Evolutionary conservation across 2,888 invertebrate genomes (phyloP).

Genomic region (Lasioglossum calceatum): DNA sequence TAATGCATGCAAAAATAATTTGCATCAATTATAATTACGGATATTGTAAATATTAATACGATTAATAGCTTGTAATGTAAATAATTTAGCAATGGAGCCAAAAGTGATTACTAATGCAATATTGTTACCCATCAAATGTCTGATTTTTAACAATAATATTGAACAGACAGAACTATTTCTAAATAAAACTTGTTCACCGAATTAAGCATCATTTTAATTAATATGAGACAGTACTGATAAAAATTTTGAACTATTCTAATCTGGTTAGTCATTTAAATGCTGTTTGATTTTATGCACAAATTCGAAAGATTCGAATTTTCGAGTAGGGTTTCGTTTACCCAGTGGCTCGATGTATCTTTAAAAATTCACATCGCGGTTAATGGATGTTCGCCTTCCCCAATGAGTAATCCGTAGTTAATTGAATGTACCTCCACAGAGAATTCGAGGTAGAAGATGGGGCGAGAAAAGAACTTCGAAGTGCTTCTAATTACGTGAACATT

Average conservation of each 20-base stretch:
- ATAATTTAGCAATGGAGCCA: neutral
- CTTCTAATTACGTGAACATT: constrained; percentile 26
- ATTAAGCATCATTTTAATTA: neutral
- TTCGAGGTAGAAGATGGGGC: constrained; percentile 23
- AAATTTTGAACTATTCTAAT: too few relatives aligned
- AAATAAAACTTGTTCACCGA: neutral
- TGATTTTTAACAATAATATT: neutral
- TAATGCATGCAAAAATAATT: neutral
- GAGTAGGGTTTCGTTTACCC: constrained; percentile 24
- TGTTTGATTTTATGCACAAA: neutral
- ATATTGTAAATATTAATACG: too few relatives aligned
- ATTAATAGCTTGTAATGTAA: neutral
- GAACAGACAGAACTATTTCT: neutral
- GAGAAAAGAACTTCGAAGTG: constrained; percentile 12
- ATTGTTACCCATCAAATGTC: neutral
- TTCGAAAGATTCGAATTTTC: neutral
- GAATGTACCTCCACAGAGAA: constrained; percentile 34
- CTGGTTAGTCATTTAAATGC: neutral
- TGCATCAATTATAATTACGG: neutral
- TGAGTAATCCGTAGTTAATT: constrained; percentile 50
- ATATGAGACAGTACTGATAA: too few relatives aligned
- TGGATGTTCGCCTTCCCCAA: constrained; percentile 27
- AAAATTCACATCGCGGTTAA: constrained; percentile 39
- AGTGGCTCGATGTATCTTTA: constrained; percentile 18
- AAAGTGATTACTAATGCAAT: neutral